Percentiles rank a stretch among this genome's conserved stretches.
These are phyloP conservation scores for Stomatorhinus ivindoensis DNA, from an alignment of 2,113 vertebrate species.

Conservation along the genomic window DNA sequence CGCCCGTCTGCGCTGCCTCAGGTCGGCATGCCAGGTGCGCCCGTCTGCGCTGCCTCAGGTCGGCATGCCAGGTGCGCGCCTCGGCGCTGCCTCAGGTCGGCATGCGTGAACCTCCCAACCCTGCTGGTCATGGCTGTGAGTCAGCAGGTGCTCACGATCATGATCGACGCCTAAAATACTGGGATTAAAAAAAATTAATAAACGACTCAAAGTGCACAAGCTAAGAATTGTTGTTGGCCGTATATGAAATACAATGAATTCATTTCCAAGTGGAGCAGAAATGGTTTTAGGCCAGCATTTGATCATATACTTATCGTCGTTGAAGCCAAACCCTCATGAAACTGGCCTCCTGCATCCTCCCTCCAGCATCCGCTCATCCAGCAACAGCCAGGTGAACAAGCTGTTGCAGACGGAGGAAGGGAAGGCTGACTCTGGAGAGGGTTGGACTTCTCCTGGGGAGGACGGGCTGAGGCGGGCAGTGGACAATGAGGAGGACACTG, in stretches of 20 bases:
- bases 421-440: constrained; percentile 26
- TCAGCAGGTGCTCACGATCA: no score
- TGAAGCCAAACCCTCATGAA: neutral
- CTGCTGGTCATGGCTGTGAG: neutral
- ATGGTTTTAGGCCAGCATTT: neutral
- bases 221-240: neutral
- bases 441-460: constrained; percentile 6
- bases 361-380: constrained; percentile 75
- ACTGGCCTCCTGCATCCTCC: neutral
- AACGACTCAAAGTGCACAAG: neutral
- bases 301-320: neutral
- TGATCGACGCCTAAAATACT: neutral
- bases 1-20: no score
- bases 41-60: no score
- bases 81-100: neutral
- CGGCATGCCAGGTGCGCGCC: no score
- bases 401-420: constrained; percentile 80
- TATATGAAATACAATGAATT: neutral
- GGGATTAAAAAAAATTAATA: neutral
- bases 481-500: constrained; percentile 77
- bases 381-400: constrained; percentile 80
- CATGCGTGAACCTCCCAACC: neutral
- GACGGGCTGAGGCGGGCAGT: constrained; percentile 53
- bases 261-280: neutral
- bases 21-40: no score